Base-by-base conservation (phyloP, 2,113 vertebrate species). In the Orycteropus afer region DNA sequence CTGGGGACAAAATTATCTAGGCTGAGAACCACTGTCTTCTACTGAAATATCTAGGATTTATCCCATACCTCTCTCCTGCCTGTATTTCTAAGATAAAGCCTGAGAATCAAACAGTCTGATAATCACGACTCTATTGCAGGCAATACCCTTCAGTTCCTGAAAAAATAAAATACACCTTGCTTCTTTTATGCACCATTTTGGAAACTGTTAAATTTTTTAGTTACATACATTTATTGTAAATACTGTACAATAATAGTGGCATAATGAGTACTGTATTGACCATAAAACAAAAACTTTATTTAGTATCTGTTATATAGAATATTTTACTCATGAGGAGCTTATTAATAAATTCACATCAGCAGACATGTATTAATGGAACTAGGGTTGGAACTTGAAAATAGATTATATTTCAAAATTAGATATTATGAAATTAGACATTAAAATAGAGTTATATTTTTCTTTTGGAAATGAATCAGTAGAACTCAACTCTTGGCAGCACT, bases 321-420 rank as follows among this genome's bases (percentile, higher is more conserved):
- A 34, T 85, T 81, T 95, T 22, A 47, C 65, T 93, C 13, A 18
- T 74, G n/a, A 80, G 63, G 42, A 89, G 34, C 88, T 93, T 74
- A 55, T 49, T 87, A 40, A 73, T 76, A 45, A 40, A 84, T 90
- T 78, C 53, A 65, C 1, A 29, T n/a, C 22, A 55, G 45, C 34
- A 91, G 80, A 94, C 42, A 11, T 83, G 45, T 88, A 37, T 63
- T 77, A 91, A 57, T 73, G 85, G 67, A 90, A 67, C 40, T 90
- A 53, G 71, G 13, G 10, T 76, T 95, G 23, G 55, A 61, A 79
- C 37, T 89, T 93, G 86, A 55, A 55, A 86, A 40, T 86, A 73
- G n/a, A 40, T 86, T 91, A 47, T 71, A 27, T 89, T 96, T 94
- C 49, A 81, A 53, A 84, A 55, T 74, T 81, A 65, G n/a, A 32